Conservation (phyloP, 2,888 invertebrate genomes). For the Patella depressa region DNA sequence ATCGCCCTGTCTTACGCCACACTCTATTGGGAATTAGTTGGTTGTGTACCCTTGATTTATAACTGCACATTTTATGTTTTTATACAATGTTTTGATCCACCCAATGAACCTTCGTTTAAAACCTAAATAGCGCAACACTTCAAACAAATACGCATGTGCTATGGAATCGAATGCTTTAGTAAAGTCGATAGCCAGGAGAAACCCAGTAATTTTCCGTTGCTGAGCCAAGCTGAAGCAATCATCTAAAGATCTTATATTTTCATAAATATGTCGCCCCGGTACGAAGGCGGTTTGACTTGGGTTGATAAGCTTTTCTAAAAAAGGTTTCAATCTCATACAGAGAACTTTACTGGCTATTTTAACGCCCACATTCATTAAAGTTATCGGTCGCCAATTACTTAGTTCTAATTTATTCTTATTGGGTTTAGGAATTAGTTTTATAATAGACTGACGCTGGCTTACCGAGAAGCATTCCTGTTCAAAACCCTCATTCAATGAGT, state of each 20-base stretch:
- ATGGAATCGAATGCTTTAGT: constrained; percentile 2
- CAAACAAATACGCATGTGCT: not conserved
- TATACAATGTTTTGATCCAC: constrained; percentile 1
- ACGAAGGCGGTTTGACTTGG: no score
- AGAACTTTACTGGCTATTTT: no score
- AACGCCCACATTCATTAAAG: no score
- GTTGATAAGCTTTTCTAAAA: no score
- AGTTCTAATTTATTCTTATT: no score
- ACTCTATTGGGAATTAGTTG: constrained; percentile 3
- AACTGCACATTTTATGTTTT: not conserved
- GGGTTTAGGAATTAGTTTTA: no score
- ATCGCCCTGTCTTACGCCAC: not conserved
- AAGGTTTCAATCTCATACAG: no score
- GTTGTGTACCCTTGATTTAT: constrained; percentile 4
- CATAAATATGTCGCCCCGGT: no score
- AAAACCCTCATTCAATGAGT: not conserved
- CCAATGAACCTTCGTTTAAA: not conserved
- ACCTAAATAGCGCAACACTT: not conserved
- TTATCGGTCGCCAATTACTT: no score
- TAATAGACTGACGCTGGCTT: no score
- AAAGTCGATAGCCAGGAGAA: constrained; percentile 2
- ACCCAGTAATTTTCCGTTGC: not conserved
- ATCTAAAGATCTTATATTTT: no score
- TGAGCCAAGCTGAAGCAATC: not conserved
- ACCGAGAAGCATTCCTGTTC: not conserved